A percentile compares a stretch with the other conserved stretches of the same genome.
phyloP scores from a whole-genome alignment of 2,797 vertebrate genomes.

The Artibeus lituratus region DNA sequence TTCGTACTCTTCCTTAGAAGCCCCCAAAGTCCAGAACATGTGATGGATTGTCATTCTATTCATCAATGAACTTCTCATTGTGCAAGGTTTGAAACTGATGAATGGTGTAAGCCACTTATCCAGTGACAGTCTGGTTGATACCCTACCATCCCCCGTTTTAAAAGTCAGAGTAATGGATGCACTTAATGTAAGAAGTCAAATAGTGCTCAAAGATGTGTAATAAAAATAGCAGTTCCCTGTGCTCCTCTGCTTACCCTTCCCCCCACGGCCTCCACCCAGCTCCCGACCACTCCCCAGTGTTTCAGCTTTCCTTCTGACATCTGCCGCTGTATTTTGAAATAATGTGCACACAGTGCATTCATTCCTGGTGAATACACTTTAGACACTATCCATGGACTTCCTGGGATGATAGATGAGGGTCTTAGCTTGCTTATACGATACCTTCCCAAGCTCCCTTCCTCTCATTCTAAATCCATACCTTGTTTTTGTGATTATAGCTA shows the following conservation, averaged over 20 bases:
- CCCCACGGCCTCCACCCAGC: not conserved
- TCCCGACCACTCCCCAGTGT: not conserved
- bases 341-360: not conserved
- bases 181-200: not conserved
- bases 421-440: not conserved
- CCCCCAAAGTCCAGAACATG: not conserved
- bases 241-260: not conserved
- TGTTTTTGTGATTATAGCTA: not conserved
- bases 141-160: not conserved
- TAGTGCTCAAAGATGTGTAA: not conserved
- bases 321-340: not conserved
- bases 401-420: not conserved
- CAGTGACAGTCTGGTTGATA: not conserved
- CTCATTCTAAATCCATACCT: not conserved
- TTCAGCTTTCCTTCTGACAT: not conserved
- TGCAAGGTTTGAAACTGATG: not conserved
- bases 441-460: not conserved
- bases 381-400: not conserved
- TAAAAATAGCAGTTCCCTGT: not conserved
- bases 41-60: not conserved
- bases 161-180: not conserved
- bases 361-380: not conserved
- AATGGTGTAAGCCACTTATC: not conserved
- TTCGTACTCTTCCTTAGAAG: not conserved
- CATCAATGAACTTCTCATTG: not conserved